Base-by-base conservation (phyloP, 2,113 vertebrate species). In the Mastomys natalensis region DNA sequence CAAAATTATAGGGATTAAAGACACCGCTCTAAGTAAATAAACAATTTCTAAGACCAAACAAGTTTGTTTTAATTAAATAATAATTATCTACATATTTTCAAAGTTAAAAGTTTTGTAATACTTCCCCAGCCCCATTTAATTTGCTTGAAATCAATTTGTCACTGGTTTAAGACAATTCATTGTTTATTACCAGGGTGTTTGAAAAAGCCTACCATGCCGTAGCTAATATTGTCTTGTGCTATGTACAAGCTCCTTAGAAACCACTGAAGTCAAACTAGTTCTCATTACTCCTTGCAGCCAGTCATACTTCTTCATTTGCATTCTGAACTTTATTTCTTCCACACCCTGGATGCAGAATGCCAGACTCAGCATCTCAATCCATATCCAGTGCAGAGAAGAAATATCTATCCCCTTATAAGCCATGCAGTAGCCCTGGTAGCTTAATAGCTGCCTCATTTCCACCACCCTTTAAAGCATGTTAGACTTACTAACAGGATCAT, bases 1-100 rank as follows among this genome's bases (percentile, higher is more conserved):
- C 40, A 97, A 21, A 89, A 90, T 80, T 92, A 81, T n/a, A 43
- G 29, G 22, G 4, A 58, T 76, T 95, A 60, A 45, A 60, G 5
- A 5, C 64, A 89, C 87, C 77, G n/a, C 43, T 86, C 13, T 62
- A 89, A 66, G 26, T 43, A 93, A 58, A 87, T 68, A 84, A 93
- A 89, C 3, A 94, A 43, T 76, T 84, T 96, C 51, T 85, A 48
- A 90, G 22, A 22, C 9, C 29, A 91, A 70, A 7, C n/a, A 34
- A 58, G 68, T 93, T 37, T 77, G 72, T 91, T 95, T 91, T 77
- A 93, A 84, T 3, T 93, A 93, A 93, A 88, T 78, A 21, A 6
- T 82, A 94, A 53, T 87, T 93, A 89, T 73, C 48, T 15, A 62
- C 87, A 78, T 13, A 73, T 60, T 93, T 93, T 96, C 34, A 76